A percentile compares a stretch with the other conserved stretches of the same genome.
phyloP scores from a whole-genome alignment of 2,888 invertebrate species.

The Limnephilus rhombicus region DNA sequence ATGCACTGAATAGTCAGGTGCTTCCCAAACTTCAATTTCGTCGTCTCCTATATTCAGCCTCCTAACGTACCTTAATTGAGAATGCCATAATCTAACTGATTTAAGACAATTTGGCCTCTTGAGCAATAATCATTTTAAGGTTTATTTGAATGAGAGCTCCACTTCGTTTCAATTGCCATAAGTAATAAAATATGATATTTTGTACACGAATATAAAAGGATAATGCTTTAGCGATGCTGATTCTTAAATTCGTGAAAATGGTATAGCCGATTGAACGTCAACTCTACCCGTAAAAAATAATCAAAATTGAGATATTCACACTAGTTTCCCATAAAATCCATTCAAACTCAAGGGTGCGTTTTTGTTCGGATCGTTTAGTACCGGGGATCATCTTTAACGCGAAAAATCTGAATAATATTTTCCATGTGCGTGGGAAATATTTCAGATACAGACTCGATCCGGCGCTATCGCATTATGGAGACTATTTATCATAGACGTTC shows the following conservation, averaged over 20 bases:
- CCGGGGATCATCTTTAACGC: conserved; percentile 56
- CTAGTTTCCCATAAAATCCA: conserved; percentile 4
- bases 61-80: neutral
- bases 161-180: neutral
- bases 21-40: neutral
- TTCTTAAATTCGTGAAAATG: neutral
- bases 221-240: neutral
- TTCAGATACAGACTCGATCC: conserved; percentile 49
- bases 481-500: conserved; percentile 57
- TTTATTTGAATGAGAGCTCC: neutral
- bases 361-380: conserved; percentile 46
- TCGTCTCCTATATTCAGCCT: neutral
- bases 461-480: conserved; percentile 56
- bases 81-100: neutral
- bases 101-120: neutral
- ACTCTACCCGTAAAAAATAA: neutral
- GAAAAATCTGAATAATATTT: conserved; percentile 57
- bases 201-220: neutral
- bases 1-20: neutral
- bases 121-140: neutral
- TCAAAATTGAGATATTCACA: neutral
- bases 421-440: conserved; percentile 40
- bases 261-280: neutral
- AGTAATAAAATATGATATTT: neutral
- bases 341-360: conserved; percentile 21